phyloP scores from a whole-genome alignment of 2,113 vertebrate species.

The Scatophagus argus region DNA sequence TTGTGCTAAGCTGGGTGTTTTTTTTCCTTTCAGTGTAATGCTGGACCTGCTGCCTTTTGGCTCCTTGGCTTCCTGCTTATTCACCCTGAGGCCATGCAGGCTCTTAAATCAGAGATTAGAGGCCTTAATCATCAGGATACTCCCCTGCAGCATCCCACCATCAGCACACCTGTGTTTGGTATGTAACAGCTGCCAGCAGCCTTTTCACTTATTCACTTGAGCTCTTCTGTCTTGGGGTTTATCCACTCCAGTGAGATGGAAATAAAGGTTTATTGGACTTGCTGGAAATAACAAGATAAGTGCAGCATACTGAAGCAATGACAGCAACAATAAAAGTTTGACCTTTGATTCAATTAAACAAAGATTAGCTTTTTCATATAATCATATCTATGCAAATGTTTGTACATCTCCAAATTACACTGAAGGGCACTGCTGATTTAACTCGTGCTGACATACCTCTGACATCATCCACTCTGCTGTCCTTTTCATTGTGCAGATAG shows the following conservation, averaged over 20 bases:
- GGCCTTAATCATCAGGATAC: constrained; percentile 31
- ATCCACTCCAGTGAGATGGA: background rate
- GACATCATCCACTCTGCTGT: constrained; percentile 55
- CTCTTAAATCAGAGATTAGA: constrained; percentile 84
- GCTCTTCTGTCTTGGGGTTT: constrained; percentile 7
- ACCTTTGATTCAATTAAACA: constrained; percentile 41
- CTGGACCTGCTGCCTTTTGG: constrained; percentile 89
- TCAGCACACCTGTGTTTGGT: constrained; percentile 83
- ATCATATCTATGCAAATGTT: constrained; percentile 34
- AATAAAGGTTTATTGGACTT: constrained; percentile 21
- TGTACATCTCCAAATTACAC: constrained; percentile 30
- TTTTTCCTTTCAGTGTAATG: constrained; percentile 81
- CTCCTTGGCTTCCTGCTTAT: constrained; percentile 90
- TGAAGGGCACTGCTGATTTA: constrained; percentile 30
- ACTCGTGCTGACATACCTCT: constrained; percentile 35
- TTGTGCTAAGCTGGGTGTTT: constrained; percentile 10
- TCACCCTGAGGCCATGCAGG: constrained; percentile 85
- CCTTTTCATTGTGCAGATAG: constrained; percentile 84
- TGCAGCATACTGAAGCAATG: background rate
- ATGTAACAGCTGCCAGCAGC: constrained; percentile 49
- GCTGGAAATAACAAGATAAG: constrained; percentile 33
- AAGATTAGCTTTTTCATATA: constrained; percentile 32
- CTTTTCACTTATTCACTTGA: constrained; percentile 29
- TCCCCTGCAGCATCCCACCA: constrained; percentile 52
- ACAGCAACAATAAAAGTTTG: constrained; percentile 17